Evolutionary conservation across 2,888 invertebrate genomes (phyloP).

Genomic region (Rhogogaster chlorosoma): DNA sequence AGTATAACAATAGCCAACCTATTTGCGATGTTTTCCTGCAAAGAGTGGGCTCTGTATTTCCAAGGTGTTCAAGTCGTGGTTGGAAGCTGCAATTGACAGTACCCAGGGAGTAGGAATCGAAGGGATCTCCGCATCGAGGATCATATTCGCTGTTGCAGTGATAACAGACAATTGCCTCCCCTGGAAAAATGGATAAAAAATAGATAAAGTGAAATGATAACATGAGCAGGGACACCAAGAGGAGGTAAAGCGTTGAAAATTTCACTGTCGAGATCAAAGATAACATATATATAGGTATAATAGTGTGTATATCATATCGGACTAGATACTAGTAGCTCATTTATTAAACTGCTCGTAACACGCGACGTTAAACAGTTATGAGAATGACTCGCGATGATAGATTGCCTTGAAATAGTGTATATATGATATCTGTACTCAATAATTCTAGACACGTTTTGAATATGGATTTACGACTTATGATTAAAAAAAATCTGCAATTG

Average conservation of each 20-base stretch:
- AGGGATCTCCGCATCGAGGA: slow-evolving; percentile 93
- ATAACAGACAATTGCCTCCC: slow-evolving; percentile 88
- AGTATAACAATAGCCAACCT: slow-evolving; percentile 79
- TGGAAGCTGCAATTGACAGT: slow-evolving; percentile 90
- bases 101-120: slow-evolving; percentile 91
- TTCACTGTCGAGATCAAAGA: neutral
- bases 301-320: neutral
- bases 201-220: neutral
- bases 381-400: neutral
- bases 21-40: slow-evolving; percentile 92
- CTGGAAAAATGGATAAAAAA: slow-evolving; percentile 70
- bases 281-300: neutral
- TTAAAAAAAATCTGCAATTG: too few relatives aligned
- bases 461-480: too few relatives aligned
- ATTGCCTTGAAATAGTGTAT: neutral
- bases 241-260: neutral
- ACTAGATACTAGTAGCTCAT: neutral
- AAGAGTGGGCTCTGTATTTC: slow-evolving; percentile 82
- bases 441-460: neutral
- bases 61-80: slow-evolving; percentile 86
- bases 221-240: neutral
- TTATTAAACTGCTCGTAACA: neutral
- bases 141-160: slow-evolving; percentile 95
- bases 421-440: neutral
- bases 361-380: neutral